Conservation (phyloP, 1,140 invertebrate species). For the Orussus abietinus region DNA sequence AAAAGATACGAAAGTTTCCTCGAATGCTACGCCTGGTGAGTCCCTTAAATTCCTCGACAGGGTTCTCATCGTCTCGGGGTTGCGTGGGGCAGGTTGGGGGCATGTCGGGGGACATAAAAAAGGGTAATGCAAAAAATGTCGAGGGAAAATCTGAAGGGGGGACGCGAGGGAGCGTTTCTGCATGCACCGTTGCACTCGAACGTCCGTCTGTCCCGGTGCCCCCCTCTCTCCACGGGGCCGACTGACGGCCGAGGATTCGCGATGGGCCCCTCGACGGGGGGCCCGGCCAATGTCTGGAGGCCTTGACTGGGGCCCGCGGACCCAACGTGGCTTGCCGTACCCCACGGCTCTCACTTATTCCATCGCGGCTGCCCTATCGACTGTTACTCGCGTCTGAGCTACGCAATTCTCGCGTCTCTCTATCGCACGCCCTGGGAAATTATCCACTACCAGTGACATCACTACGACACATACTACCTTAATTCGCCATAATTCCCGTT, state of each 20-base stretch:
- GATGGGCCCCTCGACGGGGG: constrained; percentile 21
- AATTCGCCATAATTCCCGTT: too few relatives aligned
- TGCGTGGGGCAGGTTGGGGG: too few relatives aligned
- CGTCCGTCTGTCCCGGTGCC: constrained; percentile 8
- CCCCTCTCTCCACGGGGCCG: not conserved
- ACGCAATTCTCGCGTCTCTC: too few relatives aligned
- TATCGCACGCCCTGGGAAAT: too few relatives aligned
- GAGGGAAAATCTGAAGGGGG: constrained; percentile 16
- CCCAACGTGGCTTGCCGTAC: constrained; percentile 1
- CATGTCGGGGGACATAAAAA: not conserved
- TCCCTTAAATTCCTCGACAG: too few relatives aligned
- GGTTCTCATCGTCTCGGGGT: too few relatives aligned
- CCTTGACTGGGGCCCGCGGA: constrained; percentile 30
- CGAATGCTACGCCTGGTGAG: too few relatives aligned
- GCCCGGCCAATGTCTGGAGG: constrained; percentile 33
- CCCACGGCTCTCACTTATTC: not conserved
- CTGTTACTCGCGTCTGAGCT: too few relatives aligned
- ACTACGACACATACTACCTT: too few relatives aligned
- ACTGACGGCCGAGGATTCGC: constrained; percentile 18
- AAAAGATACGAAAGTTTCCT: too few relatives aligned
- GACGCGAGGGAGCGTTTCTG: constrained; percentile 7
- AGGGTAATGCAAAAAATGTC: constrained; percentile 31
- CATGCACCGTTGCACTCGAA: constrained; percentile 21
- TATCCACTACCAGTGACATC: too few relatives aligned
- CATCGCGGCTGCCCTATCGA: constrained; percentile 2